phyloP scores from a whole-genome alignment of 2,113 vertebrate genomes.

The Spea bombifrons region DNA sequence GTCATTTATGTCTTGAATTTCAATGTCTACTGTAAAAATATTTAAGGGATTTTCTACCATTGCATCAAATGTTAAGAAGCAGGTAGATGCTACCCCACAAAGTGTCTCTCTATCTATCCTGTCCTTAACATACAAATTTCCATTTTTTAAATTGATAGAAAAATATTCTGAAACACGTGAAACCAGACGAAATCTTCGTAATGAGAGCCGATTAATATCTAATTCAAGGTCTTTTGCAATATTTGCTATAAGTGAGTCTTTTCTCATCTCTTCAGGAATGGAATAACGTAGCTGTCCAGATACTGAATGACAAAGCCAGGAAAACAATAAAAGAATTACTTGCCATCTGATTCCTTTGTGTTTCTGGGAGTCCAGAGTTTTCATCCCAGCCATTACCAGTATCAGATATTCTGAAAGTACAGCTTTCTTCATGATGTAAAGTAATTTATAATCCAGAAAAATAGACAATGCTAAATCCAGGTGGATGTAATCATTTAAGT shows the following conservation, averaged over 20 bases:
- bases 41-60: slow-evolving; percentile 64
- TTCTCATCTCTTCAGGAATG: slow-evolving; percentile 56
- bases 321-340: slow-evolving; percentile 51
- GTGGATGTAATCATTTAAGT: too few species aligned
- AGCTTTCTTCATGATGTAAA: too few species aligned
- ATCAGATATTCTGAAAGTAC: too few species aligned
- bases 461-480: too few species aligned
- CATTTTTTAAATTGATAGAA: slow-evolving; percentile 45
- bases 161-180: slow-evolving; percentile 63
- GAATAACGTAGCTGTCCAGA: too few species aligned
- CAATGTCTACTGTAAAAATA: slow-evolving; percentile 53
- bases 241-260: slow-evolving; percentile 59
- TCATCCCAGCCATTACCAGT: too few species aligned
- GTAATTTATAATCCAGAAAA: too few species aligned
- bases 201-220: slow-evolving; percentile 50
- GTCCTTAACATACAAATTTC: too few species aligned
- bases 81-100: slow-evolving; percentile 61
- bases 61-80: slow-evolving; percentile 66
- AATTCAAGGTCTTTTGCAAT: slow-evolving; percentile 61
- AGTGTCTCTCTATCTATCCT: slow-evolving; percentile 51
- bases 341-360: too few species aligned
- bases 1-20: slow-evolving; percentile 59
- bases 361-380: too few species aligned
- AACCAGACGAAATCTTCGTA: slow-evolving; percentile 57
- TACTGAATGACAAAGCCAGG: slow-evolving; percentile 50